phyloP scores from a whole-genome alignment of 2,888 invertebrate species.

The Campoplex capitator region DNA sequence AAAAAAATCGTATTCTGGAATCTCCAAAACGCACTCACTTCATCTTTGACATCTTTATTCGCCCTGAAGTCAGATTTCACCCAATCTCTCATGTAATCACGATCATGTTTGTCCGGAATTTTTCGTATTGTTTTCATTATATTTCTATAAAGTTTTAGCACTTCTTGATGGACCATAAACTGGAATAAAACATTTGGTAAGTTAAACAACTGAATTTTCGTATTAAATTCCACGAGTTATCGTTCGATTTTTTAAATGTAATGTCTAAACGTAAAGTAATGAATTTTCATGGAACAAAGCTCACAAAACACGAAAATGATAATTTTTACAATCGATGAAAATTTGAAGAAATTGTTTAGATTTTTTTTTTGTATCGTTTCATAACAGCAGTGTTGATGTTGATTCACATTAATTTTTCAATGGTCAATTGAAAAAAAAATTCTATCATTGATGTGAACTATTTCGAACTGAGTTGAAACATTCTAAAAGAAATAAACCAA shows the following conservation, averaged over 20 bases:
- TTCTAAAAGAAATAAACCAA: neutral
- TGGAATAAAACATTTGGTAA: slow-evolving; percentile 83
- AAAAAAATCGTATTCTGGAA: neutral
- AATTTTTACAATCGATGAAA: neutral
- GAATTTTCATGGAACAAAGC: too few relatives aligned
- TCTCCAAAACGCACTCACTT: slow-evolving; percentile 83
- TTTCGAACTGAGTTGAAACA: neutral
- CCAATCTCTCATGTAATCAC: slow-evolving; percentile 90
- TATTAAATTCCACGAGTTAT: neutral
- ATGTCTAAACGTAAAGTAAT: too few relatives aligned
- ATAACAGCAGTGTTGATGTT: neutral
- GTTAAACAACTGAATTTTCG: neutral
- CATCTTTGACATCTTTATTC: slow-evolving; percentile 90
- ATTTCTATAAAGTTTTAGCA: slow-evolving; percentile 90
- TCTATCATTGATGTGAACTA: neutral
- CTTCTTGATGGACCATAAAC: slow-evolving; percentile 93
- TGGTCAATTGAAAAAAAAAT: neutral
- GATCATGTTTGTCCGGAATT: slow-evolving; percentile 88
- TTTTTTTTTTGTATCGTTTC: neutral
- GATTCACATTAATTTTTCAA: slow-evolving; percentile 1
- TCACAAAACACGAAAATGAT: too few relatives aligned
- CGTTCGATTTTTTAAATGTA: neutral
- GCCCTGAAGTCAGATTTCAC: slow-evolving; percentile 90
- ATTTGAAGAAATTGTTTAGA: neutral
- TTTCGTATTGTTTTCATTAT: slow-evolving; percentile 89